Conservation (phyloP, 2,113 vertebrate genomes). For the Hippocampus guttulatus region DNA sequence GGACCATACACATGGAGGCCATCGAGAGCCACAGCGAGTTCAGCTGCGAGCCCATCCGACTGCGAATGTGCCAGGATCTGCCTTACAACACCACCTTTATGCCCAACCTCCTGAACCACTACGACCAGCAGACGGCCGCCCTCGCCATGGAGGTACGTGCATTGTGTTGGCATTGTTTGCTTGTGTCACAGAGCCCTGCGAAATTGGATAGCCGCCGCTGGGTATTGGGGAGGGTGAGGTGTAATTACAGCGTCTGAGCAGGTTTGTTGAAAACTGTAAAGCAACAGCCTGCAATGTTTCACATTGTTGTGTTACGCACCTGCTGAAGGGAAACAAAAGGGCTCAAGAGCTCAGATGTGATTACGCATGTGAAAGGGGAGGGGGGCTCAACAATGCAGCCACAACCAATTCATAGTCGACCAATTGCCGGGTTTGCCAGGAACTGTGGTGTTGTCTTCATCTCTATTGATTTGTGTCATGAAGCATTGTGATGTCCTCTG, state of each 20-base stretch:
- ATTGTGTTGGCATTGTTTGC: background rate
- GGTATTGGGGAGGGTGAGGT: conserved; percentile 5
- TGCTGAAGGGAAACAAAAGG: conserved; percentile 27
- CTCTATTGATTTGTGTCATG: background rate
- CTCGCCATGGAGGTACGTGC: conserved; percentile 92
- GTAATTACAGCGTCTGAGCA: conserved; percentile 4
- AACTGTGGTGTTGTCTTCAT: background rate
- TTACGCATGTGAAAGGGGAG: conserved; percentile 6
- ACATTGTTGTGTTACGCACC: conserved; percentile 18
- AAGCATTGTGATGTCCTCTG: background rate
- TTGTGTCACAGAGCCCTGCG: conserved; percentile 6
- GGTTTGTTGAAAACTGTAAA: conserved; percentile 15
- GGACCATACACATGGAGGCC: conserved; percentile 63
- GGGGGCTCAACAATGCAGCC: background rate
- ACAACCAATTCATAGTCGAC: background rate
- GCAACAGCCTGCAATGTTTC: conserved; percentile 10
- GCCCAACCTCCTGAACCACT: conserved; percentile 98
- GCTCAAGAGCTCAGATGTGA: conserved; percentile 10
- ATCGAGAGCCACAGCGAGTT: conserved; percentile 86
- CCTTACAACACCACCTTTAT: conserved; percentile 97
- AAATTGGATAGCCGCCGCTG: conserved; percentile 17
- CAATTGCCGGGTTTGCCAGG: background rate
- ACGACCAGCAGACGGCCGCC: conserved; percentile 95
- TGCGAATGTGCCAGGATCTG: conserved; percentile 97
- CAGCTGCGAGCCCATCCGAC: conserved; percentile 90